Base-by-base conservation (phyloP, 2,888 invertebrate genomes). In the Diadromus collaris region DNA sequence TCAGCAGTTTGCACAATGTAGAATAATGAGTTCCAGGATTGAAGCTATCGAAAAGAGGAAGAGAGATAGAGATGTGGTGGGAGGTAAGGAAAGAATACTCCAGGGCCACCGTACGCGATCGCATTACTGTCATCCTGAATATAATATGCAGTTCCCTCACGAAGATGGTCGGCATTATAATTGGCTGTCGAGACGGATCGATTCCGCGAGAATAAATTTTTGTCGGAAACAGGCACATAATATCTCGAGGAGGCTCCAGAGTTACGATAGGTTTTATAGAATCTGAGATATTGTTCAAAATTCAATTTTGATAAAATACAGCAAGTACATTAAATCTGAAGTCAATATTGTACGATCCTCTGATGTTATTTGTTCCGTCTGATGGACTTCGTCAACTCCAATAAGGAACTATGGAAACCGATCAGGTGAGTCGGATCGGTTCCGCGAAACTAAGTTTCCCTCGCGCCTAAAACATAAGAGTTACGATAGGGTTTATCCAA, bases 11-110 rank as follows among this genome's bases (percentile, higher is more conserved):
- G 51, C 83, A 82, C 83, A 85, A 83, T 83, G 80, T 83, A 82
- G 82, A 83, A 83, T 86, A 85, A 85, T 83, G 85, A 85, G 84
- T 83, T 82, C 75, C 82, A 76, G 79, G 83, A 83, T 83, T 81
- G 79, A 65, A 78, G 80, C 63, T 41, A 79, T 81, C 74, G 68
- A 74, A 64, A 27, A 65, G 61, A 70, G 67, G 71, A 56, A 27
- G 21, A 69, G 58, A 48, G 54, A 2, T 6, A 16, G 61, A 64
- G 38, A 34, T 10, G 34, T 2, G 34, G 32, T 6, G 6, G 34
- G 38, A 38, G 38, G n/a, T n/a, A n/a, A n/a, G n/a, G n/a, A 13
- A 13, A 38, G 38, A 38, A 38, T 38, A 4, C 38, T 38, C 13
- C 38, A 1, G 38, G 13, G 56, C 29, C 63, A 29, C 38, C 32